A percentile compares a stretch with the other conserved stretches of the same genome.
phyloP scores from a whole-genome alignment of 2,797 vertebrate species.

The Myripristis jacobus region DNA sequence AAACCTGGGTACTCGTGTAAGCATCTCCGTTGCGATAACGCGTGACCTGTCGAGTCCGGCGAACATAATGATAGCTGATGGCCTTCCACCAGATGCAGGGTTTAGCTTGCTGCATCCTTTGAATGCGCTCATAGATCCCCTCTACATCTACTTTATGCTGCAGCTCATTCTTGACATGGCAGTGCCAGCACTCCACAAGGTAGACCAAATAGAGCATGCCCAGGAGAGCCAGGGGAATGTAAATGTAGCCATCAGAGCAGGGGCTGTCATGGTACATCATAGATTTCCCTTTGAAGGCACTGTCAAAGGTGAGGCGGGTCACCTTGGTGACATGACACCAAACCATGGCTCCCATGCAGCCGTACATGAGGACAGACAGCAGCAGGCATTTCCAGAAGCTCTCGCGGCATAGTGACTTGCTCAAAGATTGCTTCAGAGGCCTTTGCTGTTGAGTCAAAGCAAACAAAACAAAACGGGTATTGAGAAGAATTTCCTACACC shows the following conservation, averaged over 20 bases:
- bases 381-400: slow-evolving; percentile 98
- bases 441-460: slow-evolving; percentile 86
- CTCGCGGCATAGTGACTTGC: slow-evolving; percentile 95
- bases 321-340: slow-evolving; percentile 98
- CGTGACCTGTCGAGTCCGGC: slow-evolving; percentile 91
- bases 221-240: slow-evolving; percentile 96
- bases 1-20: slow-evolving; percentile 94
- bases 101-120: slow-evolving; percentile 91
- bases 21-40: slow-evolving; percentile 93
- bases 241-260: slow-evolving; percentile 97
- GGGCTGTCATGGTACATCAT: slow-evolving; percentile 99
- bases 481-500: background rate
- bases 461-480: slow-evolving; percentile 21
- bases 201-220: slow-evolving; percentile 97
- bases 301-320: slow-evolving; percentile 95
- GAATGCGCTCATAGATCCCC: slow-evolving; percentile 84
- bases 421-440: slow-evolving; percentile 94
- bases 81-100: slow-evolving; percentile 97
- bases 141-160: slow-evolving; percentile 89
- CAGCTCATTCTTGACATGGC: slow-evolving; percentile 93
- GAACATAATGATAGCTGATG: slow-evolving; percentile 94
- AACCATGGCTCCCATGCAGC: slow-evolving; percentile 96
- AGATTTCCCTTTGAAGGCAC: slow-evolving; percentile 94
- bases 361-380: slow-evolving; percentile 95
- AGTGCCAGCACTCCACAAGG: slow-evolving; percentile 98